A percentile compares a stretch with the other conserved stretches of the same genome.
Evolutionary conservation across 1,140 invertebrate species (phyloP).

Genomic region (Chymomyza costata): DNA sequence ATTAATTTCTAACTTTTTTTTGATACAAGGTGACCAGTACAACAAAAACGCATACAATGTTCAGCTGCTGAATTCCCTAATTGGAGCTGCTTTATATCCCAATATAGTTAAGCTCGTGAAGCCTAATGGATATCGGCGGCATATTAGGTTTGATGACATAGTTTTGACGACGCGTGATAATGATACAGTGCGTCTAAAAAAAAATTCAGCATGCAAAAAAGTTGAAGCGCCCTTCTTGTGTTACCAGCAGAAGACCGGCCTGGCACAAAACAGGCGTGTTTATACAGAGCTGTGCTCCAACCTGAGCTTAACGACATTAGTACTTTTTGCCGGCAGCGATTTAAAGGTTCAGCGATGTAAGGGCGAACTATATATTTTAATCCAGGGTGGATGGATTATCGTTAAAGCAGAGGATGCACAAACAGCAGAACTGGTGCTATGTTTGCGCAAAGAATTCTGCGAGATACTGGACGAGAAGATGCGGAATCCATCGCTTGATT

Average conservation of each 20-base stretch:
- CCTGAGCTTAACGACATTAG: constrained; percentile 85
- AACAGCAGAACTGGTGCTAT: constrained; percentile 86
- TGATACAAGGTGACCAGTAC: constrained; percentile 78
- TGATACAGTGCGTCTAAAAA: constrained; percentile 85
- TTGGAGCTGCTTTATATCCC: constrained; percentile 91
- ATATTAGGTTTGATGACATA: constrained; percentile 85
- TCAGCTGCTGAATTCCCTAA: constrained; percentile 84
- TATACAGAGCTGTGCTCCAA: constrained; percentile 87
- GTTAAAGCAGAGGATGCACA: constrained; percentile 85
- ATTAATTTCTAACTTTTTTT: constrained; percentile 6
- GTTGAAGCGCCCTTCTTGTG: constrained; percentile 84
- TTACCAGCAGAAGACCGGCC: constrained; percentile 90
- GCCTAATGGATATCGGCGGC: constrained; percentile 84
- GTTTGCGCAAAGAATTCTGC: constrained; percentile 83
- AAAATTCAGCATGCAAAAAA: constrained; percentile 85
- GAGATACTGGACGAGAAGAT: constrained; percentile 88
- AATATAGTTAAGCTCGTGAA: constrained; percentile 89
- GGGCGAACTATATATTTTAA: constrained; percentile 83
- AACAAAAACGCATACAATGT: constrained; percentile 84
- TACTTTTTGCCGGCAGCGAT: constrained; percentile 85
- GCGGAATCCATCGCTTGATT: constrained; percentile 84
- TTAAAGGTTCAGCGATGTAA: constrained; percentile 84
- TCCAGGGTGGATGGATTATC: constrained; percentile 91
- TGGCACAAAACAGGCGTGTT: constrained; percentile 86
- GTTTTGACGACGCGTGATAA: constrained; percentile 86